Evolutionary conservation across 2,888 invertebrate genomes (phyloP), one percentile per base, ranked within the genome.

Genomic region (Spodoptera exigua): DNA sequence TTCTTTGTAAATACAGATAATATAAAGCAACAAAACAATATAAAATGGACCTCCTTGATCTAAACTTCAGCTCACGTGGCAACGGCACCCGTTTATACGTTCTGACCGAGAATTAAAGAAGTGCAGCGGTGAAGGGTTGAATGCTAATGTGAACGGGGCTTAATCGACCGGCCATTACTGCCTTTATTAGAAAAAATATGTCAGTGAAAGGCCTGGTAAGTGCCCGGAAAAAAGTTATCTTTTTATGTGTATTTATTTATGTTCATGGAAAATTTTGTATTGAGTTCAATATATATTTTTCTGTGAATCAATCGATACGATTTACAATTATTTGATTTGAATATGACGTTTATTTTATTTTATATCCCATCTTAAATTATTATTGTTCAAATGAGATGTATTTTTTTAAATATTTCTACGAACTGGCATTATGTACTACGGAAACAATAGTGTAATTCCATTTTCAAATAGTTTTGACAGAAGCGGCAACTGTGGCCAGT

Each of bases 41-140:
- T 10, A 27, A 34, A 54, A 47, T 40, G 27, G 39, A 64, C 18
- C 40, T 39, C 70, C 49, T 66, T 54, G 58, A 52, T 27, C 51
- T 64, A 17, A 44, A 66, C 51, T 75, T 63, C 79, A 17, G 56
- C 59, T 73, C 82, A 78, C 81, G 81, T 77, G 36, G 47, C 72
- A 56, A 49, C 74, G 66, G 68, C 27, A 47, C 60, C 61, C 78
- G 70, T 81, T 84, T 78, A 81, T 78, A 66, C 60, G 70, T 76
- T 71, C 69, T 32, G 64, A 41, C 60, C 62, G 67, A 64, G 75
- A 77, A 78, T 83, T 83, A 82, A 83, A 86, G 82, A 85, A 85
- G 75, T 85, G 81, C 80, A 78, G 49, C 47, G 48, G 45, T 53
- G 74, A 60, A 62, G 63, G 71, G 70, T 43, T 68, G 84, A 77